A percentile compares a stretch with the other conserved stretches of the same genome.
These are phyloP conservation scores for Colostygia pectinataria DNA, from an alignment of 2,888 invertebrate genomes.

Conservation along the genomic window DNA sequence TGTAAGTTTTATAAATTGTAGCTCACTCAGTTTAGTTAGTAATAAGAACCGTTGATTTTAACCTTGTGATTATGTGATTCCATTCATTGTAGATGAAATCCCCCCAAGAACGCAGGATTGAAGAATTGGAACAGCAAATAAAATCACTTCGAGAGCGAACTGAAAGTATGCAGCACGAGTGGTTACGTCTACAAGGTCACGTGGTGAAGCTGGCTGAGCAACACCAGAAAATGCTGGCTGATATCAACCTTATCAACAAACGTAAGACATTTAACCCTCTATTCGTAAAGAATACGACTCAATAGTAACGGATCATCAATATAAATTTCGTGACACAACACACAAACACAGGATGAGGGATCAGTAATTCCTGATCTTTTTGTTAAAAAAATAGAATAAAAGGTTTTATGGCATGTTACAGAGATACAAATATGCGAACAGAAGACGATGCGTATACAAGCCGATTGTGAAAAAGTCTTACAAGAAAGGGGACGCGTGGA, in stretches of 20 bases:
- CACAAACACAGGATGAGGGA: no score
- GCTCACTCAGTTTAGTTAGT: no score
- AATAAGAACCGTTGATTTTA: no score
- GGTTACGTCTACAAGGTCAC: conserved; percentile 90
- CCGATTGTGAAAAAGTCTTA: conserved; percentile 83
- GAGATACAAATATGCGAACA: conserved; percentile 87
- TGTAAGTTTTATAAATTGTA: no score
- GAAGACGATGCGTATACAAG: conserved; percentile 87
- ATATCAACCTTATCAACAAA: conserved; percentile 87
- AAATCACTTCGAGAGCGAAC: conserved; percentile 84
- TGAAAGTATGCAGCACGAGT: conserved; percentile 86
- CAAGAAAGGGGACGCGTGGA: conserved; percentile 82
- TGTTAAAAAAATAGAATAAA: neutral
- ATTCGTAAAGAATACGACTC: no score
- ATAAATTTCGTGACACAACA: no score
- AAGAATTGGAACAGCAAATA: conserved; percentile 85
- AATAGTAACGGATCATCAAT: no score
- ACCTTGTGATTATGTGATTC: no score
- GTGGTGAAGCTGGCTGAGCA: conserved; percentile 87
- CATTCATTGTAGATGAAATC: conserved; percentile 60
- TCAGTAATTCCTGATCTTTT: neutral
- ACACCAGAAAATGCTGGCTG: conserved; percentile 85
- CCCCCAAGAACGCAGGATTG: conserved; percentile 85
- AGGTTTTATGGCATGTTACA: conserved; percentile 34
- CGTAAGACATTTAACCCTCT: conserved; percentile 76